Evolutionary conservation across 1,140 invertebrate species (phyloP), one percentile per base, ranked within the genome.

Genomic region (Zaprionus vittiger): DNA sequence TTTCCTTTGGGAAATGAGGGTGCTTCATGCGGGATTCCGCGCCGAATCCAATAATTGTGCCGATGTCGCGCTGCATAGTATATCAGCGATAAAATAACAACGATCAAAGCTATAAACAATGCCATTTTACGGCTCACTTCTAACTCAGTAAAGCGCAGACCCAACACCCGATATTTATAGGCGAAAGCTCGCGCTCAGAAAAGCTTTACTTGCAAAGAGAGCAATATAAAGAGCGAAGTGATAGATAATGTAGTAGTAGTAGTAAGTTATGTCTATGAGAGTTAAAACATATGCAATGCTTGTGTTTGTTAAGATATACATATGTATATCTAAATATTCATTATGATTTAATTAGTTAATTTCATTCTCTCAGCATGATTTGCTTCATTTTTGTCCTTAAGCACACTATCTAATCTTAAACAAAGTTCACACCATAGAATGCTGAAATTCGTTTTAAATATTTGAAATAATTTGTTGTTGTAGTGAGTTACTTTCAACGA

Each of bases 41-140:
- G 75, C 4, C 73, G 59, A 28, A 70, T 73, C 91, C 91, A 92
- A 34, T 91, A 87, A 0, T 83, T 92, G 52, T 66, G 89, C 93
- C 76, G 70, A n/a, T 71, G 67, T 15, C 75, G 59, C 1, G 55
- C 81, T n/a, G 56, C 75, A 37, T 84, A 87, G 14, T 62, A 49
- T 2, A 90, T 11, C 62, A 87, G 55, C 47, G 69, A 49, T 2
- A 77, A 12, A 11, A 66, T 49, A 47, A 85, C 12, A 4, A 56
- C 85, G 6, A 89, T 26, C 4, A 84, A 57, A 5, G 70, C n/a
- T 9, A 86, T 11, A 22, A 87, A 7, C 24, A 89, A n/a, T 61
- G 65, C 70, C 83, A 87, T 87, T 65, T 69, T 41, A 55, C 41
- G 41, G 20, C 37, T 28, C 0, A 24, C 24, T 55, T 4, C 0